phyloP scores from a whole-genome alignment of 2,113 vertebrate species.

The Aplodontia rufa region DNA sequence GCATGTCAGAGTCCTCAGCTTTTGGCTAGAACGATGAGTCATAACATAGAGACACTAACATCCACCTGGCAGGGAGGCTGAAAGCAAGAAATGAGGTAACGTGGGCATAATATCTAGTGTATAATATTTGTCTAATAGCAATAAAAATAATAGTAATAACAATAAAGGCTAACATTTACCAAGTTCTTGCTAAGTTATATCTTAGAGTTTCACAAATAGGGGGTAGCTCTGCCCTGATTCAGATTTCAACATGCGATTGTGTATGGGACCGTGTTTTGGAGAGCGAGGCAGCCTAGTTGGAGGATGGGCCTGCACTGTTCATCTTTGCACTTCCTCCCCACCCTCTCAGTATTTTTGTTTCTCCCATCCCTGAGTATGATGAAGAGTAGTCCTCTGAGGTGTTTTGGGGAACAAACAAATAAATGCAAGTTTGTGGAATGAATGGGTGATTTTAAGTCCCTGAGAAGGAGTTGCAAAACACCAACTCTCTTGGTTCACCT shows the following conservation, averaged over 20 bases:
- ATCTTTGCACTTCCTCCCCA: neutral
- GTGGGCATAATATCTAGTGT: neutral
- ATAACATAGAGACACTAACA: neutral
- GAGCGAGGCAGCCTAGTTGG: neutral
- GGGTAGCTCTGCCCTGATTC: neutral
- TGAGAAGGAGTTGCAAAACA: neutral
- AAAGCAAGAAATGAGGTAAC: neutral
- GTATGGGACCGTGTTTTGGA: neutral
- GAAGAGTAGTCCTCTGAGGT: neutral
- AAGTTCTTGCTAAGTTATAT: neutral
- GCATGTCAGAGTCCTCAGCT: neutral
- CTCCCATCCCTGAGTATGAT: neutral
- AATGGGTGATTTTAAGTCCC: neutral
- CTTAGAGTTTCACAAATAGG: neutral
- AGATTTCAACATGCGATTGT: neutral
- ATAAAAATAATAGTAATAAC: neutral
- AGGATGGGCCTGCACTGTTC: neutral
- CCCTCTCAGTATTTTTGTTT: neutral
- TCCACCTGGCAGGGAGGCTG: neutral
- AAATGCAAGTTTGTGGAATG: neutral
- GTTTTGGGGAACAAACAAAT: neutral
- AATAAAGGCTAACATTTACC: neutral
- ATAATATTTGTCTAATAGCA: neutral
- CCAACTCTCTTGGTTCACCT: neutral
- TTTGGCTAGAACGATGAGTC: neutral